Evolutionary conservation across 23 tunicate genomes (phyloP), one percentile per base, ranked within the genome.

Genomic region (Styela plicata): DNA sequence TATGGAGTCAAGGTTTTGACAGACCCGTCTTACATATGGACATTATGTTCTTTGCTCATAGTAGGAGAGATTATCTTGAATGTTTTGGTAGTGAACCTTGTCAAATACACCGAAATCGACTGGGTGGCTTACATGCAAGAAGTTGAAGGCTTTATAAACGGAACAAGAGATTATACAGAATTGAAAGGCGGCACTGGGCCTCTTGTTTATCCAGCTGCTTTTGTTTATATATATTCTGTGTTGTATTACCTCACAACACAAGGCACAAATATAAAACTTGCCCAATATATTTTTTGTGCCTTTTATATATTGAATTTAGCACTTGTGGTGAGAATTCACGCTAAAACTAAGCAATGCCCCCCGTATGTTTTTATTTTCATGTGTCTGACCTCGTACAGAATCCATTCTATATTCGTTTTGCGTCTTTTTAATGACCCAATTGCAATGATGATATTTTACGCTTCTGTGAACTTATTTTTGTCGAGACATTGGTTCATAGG

Each of bases 81-180:
- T 63, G 2, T 81, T 1, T 81, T 85, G 74, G 79, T 90, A n/a
- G 84, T 90, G 2, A 67, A 73, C 25, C 19, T 44, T 52, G 96
- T 90, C 5, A 74, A 81, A 82, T 90, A 89, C 36, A 94, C 99
- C 0, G 95, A 94, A 70, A 89, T 94, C 77, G 99, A 94, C 73
- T 94, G 99, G 99, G 79, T 34, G 3, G 99, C 99, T 30, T 94
- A 94, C 74, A 94, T 94, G 99, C 95, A 94, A 73, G 99, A 94
- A 53, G 90, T 86, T 7, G 91, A 74, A 25, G 99, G 99, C 3
- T 94, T 89, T 79, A 34, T 94, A 22, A 89, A 94, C 74, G 99
- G 99, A 68, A 85, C 96, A 28, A 62, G 57, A 37, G 90, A 94
- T 73, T 94, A 94, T 85, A 85, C 77, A 79, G 37, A 88, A 44